Conservation (phyloP, 2,113 vertebrate genomes). For the Bos indicus region DNA sequence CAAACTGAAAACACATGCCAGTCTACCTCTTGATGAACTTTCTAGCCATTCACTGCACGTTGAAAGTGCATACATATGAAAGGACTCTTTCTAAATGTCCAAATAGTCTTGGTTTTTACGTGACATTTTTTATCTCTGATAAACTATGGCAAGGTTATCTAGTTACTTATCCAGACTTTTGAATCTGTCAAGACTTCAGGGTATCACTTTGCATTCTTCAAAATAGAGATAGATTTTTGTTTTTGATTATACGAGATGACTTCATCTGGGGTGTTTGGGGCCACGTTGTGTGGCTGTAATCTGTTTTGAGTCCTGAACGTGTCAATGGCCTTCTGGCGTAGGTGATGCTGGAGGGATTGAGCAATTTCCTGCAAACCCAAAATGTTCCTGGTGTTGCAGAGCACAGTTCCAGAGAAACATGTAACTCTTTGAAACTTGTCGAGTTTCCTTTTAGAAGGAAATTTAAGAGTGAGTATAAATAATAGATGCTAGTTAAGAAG, state of each 20-base stretch:
- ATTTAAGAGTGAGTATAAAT: not conserved
- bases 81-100: not conserved
- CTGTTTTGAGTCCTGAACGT: not conserved
- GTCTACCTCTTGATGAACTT: not conserved
- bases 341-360: not conserved
- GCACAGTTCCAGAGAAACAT: not conserved
- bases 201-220: not conserved
- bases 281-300: not conserved
- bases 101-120: not conserved
- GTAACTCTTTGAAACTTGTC: not conserved
- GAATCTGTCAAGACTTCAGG: not conserved
- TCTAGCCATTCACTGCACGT: not conserved
- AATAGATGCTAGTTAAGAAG: not conserved
- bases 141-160: not conserved
- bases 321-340: not conserved
- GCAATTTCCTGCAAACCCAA: not conserved
- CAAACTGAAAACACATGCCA: not conserved
- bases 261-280: not conserved
- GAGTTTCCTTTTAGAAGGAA: not conserved
- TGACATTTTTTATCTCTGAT: not conserved
- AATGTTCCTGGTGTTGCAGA: not conserved
- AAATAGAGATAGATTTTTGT: not conserved
- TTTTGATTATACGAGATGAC: not conserved
- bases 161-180: not conserved
- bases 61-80: not conserved